A percentile compares a stretch with the other conserved stretches of the same genome.
phyloP scores from a whole-genome alignment of 2,888 invertebrate genomes.

The Pterobdella sp. region DNA sequence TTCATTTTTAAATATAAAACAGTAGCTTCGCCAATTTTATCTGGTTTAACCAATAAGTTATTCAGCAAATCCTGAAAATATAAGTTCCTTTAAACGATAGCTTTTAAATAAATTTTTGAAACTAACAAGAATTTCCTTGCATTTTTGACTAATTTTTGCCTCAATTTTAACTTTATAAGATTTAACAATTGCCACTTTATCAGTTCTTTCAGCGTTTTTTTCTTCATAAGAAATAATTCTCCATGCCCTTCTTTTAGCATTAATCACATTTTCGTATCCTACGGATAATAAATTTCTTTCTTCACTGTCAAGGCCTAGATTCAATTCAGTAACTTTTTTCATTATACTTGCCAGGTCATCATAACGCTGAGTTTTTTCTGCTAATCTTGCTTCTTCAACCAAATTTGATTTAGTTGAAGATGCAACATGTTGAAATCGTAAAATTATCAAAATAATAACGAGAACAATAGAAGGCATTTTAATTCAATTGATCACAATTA shows the following conservation, averaged over 20 bases:
- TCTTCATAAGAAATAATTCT: constrained; percentile 97
- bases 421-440: not conserved
- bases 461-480: too few species aligned
- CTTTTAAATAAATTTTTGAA: too few species aligned
- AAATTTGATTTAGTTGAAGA: constrained; percentile 24
- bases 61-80: constrained; percentile 79
- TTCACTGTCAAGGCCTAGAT: constrained; percentile 87
- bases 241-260: constrained; percentile 93
- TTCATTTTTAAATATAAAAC: constrained; percentile 99
- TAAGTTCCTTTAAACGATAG: not conserved
- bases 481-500: too few species aligned
- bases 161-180: constrained; percentile 99
- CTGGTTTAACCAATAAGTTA: constrained; percentile 97
- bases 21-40: constrained; percentile 96
- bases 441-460: constrained; percentile 8
- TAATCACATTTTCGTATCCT: constrained; percentile 98
- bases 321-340: constrained; percentile 94
- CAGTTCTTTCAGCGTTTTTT: constrained; percentile 76
- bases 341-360: constrained; percentile 98
- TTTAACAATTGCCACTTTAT: constrained; percentile 89
- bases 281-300: constrained; percentile 95
- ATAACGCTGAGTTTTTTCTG: constrained; percentile 38
- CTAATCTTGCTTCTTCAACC: constrained; percentile 29
- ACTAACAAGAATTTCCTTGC: constrained; percentile 94
- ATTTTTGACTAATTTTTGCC: constrained; percentile 96